phyloP scores from a whole-genome alignment of 92 coral and sea anemone species.

The Paragorgia papillata region DNA sequence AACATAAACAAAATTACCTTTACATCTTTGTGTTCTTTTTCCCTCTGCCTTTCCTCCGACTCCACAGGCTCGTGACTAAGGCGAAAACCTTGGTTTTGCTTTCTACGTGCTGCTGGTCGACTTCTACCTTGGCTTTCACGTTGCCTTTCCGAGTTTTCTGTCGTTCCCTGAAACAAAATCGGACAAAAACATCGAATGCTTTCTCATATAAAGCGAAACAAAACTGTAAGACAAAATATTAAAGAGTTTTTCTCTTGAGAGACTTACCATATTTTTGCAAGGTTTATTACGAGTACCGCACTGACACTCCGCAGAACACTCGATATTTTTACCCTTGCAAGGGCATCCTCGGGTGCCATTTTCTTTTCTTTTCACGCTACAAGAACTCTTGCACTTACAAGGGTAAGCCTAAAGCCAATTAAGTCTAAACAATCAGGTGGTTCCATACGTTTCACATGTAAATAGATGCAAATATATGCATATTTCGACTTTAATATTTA shows the following conservation, averaged over 20 bases:
- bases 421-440: no score
- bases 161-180: constrained; percentile 12
- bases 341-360: no score
- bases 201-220: neutral
- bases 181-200: neutral
- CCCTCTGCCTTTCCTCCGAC: neutral
- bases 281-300: constrained; percentile 49
- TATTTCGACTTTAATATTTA: no score
- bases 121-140: constrained; percentile 3
- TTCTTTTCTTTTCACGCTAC: neutral
- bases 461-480: no score
- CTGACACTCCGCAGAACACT: constrained; percentile 38
- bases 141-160: neutral
- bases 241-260: neutral
- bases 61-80: neutral
- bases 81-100: neutral
- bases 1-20: neutral
- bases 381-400: constrained; percentile 3
- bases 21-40: constrained; percentile 13
- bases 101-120: constrained; percentile 8
- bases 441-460: no score
- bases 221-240: neutral
- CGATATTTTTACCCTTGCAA: constrained; percentile 37
- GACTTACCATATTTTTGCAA: constrained; percentile 42
- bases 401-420: neutral